These are phyloP conservation scores for Hippoglossus stenolepis DNA, from an alignment of 2,113 vertebrate genomes.

Conservation along the genomic window DNA sequence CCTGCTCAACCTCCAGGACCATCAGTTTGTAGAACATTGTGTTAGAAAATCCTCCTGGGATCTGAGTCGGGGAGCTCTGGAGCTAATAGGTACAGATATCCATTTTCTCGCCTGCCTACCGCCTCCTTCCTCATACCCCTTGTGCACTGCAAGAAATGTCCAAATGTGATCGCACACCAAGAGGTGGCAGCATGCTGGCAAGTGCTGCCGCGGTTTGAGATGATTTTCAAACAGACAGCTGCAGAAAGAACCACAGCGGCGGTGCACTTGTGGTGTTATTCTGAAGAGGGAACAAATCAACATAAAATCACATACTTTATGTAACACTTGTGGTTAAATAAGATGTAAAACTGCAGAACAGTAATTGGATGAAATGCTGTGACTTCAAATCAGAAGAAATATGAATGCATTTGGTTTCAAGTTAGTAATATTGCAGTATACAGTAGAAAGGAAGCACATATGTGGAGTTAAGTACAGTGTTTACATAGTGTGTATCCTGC, in stretches of 20 bases:
- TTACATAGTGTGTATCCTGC: no score
- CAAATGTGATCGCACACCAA: slow-evolving; percentile 21
- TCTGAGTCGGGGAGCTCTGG: slow-evolving; percentile 61
- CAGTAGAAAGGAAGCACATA: no score
- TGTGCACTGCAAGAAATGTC: slow-evolving; percentile 73
- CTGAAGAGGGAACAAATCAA: slow-evolving; percentile 2
- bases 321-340: neutral
- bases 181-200: slow-evolving; percentile 26
- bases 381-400: no score
- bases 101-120: slow-evolving; percentile 77
- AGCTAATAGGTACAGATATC: slow-evolving; percentile 82
- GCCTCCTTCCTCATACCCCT: slow-evolving; percentile 56
- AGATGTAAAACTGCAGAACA: neutral
- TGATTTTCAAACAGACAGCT: neutral
- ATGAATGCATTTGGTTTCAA: no score
- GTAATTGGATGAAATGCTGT: no score
- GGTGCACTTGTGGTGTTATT: neutral
- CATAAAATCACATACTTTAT: no score
- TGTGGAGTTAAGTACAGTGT: no score
- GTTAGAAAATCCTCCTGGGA: slow-evolving; percentile 73
- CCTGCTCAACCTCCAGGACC: slow-evolving; percentile 74
- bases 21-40: slow-evolving; percentile 80
- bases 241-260: neutral
- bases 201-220: neutral
- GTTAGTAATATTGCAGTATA: no score